Evolutionary conservation across 1,140 invertebrate genomes (phyloP).

Genomic region (Caenorhabditis latens): DNA sequence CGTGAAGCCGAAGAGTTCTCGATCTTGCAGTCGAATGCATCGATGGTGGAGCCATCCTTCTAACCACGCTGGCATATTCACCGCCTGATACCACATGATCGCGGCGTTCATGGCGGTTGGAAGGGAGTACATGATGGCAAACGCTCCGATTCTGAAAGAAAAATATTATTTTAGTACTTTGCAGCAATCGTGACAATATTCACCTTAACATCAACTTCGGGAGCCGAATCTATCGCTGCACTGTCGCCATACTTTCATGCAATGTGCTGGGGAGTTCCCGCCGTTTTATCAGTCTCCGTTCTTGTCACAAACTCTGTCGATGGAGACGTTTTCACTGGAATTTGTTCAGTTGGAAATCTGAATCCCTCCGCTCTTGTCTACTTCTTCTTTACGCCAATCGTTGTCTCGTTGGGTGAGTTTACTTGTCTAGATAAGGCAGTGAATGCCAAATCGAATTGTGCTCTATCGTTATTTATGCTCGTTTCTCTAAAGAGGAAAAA

Average conservation of each 20-base stretch:
- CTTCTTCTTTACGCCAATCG: constrained; percentile 65
- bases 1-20: constrained; percentile 61
- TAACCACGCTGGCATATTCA: constrained; percentile 54
- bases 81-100: constrained; percentile 56
- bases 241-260: constrained; percentile 98
- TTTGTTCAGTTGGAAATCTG: constrained; percentile 89
- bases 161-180: not conserved
- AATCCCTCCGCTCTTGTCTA: constrained; percentile 61
- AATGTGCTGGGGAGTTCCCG: constrained; percentile 91
- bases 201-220: constrained; percentile 91
- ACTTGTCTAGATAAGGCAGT: not conserved
- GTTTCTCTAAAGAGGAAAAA: not conserved
- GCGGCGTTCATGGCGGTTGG: constrained; percentile 58
- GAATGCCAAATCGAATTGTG: constrained; percentile 1
- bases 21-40: constrained; percentile 55
- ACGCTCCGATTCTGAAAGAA: constrained; percentile 51
- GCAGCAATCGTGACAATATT: not conserved
- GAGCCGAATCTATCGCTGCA: constrained; percentile 96
- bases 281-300: constrained; percentile 91
- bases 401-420: constrained; percentile 62
- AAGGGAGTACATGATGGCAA: constrained; percentile 61
- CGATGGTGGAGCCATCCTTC: constrained; percentile 59
- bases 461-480: not conserved
- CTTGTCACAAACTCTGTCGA: constrained; percentile 95
- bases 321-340: constrained; percentile 93